Base-by-base conservation (phyloP, 2,113 vertebrate genomes). In the Potamarius usumacintae region DNA sequence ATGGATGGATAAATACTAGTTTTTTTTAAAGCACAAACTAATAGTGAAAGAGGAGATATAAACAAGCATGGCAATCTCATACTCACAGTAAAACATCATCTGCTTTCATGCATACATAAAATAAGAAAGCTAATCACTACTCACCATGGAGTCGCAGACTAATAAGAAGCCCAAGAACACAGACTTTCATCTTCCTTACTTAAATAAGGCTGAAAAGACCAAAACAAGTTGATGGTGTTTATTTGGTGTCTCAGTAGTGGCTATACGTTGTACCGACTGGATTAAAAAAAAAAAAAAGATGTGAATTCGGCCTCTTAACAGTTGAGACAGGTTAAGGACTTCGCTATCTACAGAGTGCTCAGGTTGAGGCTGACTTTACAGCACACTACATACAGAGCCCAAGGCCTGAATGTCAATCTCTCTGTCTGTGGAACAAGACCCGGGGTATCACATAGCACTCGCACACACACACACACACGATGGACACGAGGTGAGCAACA, bases 111-210 rank as follows among this genome's bases (percentile, higher is more conserved):
- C 78, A 58, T 27, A 20, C 7, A 20, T 60, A 30, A 27, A 79
- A 79, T 79, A 79, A 27, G 15, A 18, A 79, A 9, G 53, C n/a
- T 42, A 50, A 27, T 58, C 87, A 60, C 34, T 85, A 92, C 94
- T 94, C 90, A 96, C 95, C 95, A 92, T 93, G 92, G 78, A 95
- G 85, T 80, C 92, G 86, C 84, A 94, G 88, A 90, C 91, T 91
- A 83, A 95, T 92, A 93, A 94, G 93, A 89, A 95, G 82, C 85
- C 94, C 89, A 87, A 94, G 80, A 82, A 52, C 88, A 88, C 90
- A 83, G 58, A 86, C 92, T 92, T 91, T 95, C 95, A 95, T 95
- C 89, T 92, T 94, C 42, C 27, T 71, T 52, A 50, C 50, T 78
- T 11, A n/a, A n/a, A 85, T 10, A 60, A 58, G 12, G 52, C 55